Evolutionary conservation across 2,888 invertebrate genomes (phyloP), one percentile per base, ranked within the genome.

Genomic region (Drymonia ruficornis): DNA sequence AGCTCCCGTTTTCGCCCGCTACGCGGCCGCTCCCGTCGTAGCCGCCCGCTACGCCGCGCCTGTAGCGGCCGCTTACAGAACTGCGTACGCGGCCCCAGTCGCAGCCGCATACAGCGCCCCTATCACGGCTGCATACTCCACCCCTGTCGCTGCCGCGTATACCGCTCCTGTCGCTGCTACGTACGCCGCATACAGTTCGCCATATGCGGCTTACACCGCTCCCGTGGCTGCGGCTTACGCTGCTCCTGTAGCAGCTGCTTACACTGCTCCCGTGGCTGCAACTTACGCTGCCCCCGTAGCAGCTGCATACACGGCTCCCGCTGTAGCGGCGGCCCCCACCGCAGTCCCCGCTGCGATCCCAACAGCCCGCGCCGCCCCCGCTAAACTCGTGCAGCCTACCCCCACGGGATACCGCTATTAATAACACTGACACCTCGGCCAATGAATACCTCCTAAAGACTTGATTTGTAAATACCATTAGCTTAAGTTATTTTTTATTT

Each of bases 281-380:
- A n/a, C n/a, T n/a, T n/a, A n/a, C n/a, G 76, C 76, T 2, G 80
- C 76, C 28, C 78, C 76, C 18, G 72, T 78, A 0, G 40, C 16
- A 16, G 16, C 95, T 72, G 84, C 95, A 85, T 71, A 95, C 65
- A 78, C 96, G 93, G 75, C 96, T 91, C 72, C 96, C 91, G 90
- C 95, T 90, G n/a, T n/a, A n/a, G n/a, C n/a, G n/a, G n/a, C n/a
- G n/a, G n/a, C n/a, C n/a, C n/a, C n/a, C n/a, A n/a, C n/a, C n/a
- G n/a, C n/a, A n/a, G n/a, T n/a, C n/a, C n/a, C n/a, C n/a, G n/a
- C n/a, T n/a, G n/a, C n/a, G n/a, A n/a, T n/a, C n/a, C n/a, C n/a
- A n/a, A n/a, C n/a, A n/a, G n/a, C n/a, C n/a, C n/a, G n/a, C n/a
- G n/a, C n/a, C n/a, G n/a, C n/a, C n/a, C n/a, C n/a, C n/a, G n/a